Evolutionary conservation across 2,113 vertebrate species (phyloP).

Genomic region (Thymallus thymallus): DNA sequence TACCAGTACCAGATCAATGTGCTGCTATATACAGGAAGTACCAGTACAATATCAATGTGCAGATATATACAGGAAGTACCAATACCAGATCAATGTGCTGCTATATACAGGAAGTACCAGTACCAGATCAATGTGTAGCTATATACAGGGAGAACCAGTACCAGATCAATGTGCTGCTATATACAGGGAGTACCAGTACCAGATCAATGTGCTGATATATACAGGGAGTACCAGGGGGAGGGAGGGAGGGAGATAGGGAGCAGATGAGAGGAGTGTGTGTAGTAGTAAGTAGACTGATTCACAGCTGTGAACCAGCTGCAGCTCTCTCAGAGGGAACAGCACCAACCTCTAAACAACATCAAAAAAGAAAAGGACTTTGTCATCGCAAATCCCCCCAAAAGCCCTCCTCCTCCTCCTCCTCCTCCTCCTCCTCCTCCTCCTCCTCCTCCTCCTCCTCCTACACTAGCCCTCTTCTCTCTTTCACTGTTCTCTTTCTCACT

Average conservation of each 20-base stretch:
- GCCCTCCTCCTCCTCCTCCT: conserved; percentile 35
- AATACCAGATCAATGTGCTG: too few relatives aligned
- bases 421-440: conserved; percentile 18
- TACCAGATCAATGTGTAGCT: too few relatives aligned
- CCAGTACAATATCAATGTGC: too few relatives aligned
- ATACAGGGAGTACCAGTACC: too few relatives aligned
- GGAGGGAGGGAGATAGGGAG: conserved; percentile 14
- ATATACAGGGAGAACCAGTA: too few relatives aligned
- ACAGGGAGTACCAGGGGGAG: conserved; percentile 2
- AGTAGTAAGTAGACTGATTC: conserved; percentile 55
- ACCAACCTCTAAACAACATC: conserved; percentile 4
- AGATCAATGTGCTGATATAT: too few relatives aligned
- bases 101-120: too few relatives aligned
- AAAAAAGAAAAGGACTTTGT: conserved; percentile 44
- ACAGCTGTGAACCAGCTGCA: conserved; percentile 86
- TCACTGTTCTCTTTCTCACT: background rate
- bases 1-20: too few relatives aligned
- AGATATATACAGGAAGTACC: too few relatives aligned
- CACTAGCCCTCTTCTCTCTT: background rate
- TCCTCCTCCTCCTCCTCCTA: too few relatives aligned
- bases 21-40: too few relatives aligned
- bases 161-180: too few relatives aligned
- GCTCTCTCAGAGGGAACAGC: background rate
- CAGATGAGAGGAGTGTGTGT: conserved; percentile 52
- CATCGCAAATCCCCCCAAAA: conserved; percentile 42